phyloP scores from a whole-genome alignment of 2,888 invertebrate genomes.

The Teleogryllus oceanicus region DNA sequence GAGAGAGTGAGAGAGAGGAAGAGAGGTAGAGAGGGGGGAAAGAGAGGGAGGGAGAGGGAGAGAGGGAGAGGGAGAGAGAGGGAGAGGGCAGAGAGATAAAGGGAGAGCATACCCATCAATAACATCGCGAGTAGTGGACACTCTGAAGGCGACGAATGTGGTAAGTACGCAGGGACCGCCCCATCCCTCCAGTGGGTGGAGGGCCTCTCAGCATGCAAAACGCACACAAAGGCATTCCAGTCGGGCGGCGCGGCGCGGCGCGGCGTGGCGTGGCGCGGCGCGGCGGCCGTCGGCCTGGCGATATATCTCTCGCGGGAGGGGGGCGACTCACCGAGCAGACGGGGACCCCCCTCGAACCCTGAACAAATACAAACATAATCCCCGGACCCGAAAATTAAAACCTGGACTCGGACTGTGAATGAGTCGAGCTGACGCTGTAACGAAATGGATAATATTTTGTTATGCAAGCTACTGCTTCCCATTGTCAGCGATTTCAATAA shows the following conservation, averaged over 20 bases:
- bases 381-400: slow-evolving; percentile 6
- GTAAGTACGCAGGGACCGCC: background rate
- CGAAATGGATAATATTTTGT: slow-evolving; percentile 18
- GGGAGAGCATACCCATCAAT: background rate
- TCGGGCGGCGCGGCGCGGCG: background rate
- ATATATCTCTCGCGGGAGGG: background rate
- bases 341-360: slow-evolving; percentile 4
- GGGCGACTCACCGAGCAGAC: background rate
- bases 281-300: background rate
- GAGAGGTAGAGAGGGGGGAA: too few species aligned
- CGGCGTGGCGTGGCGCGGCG: background rate
- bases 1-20: too few species aligned
- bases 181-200: background rate
- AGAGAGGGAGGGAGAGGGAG: too few species aligned
- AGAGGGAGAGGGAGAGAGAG: too few species aligned
- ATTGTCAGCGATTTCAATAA: slow-evolving; percentile 18
- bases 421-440: slow-evolving; percentile 10
- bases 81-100: background rate
- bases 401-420: slow-evolving; percentile 1
- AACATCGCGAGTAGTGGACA: too few species aligned
- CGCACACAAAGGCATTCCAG: slow-evolving; percentile 3
- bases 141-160: too few species aligned
- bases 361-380: slow-evolving; percentile 9
- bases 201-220: slow-evolving; percentile 9
- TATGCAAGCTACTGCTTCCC: slow-evolving; percentile 18